Percentiles rank a stretch among this genome's conserved stretches.
These are phyloP conservation scores for Sebastolobus altivelis DNA, from an alignment of 2,797 vertebrate genomes.

Conservation along the genomic window DNA sequence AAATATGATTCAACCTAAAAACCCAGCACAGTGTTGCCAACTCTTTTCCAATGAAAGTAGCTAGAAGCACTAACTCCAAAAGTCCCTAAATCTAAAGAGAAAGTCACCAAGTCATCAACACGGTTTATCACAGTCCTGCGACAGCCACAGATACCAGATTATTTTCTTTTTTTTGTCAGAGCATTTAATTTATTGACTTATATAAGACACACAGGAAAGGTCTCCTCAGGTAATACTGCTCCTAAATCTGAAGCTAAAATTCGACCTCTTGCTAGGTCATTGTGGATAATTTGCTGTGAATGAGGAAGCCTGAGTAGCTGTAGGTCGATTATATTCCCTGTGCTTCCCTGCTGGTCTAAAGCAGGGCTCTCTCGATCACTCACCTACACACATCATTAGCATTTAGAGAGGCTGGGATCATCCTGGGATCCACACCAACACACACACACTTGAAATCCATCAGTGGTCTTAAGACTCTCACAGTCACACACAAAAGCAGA, in stretches of 20 bases:
- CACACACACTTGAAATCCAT: constrained; percentile 36
- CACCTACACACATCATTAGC: constrained; percentile 71
- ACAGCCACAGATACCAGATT: too few relatives aligned
- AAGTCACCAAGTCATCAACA: too few relatives aligned
- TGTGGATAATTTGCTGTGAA: constrained; percentile 30
- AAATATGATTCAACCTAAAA: too few relatives aligned
- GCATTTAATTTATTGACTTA: too few relatives aligned
- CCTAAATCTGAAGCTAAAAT: constrained; percentile 8
- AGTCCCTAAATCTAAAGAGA: too few relatives aligned
- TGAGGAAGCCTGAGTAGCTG: constrained; percentile 13
- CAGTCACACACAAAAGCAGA: constrained; percentile 42
- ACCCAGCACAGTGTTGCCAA: too few relatives aligned
- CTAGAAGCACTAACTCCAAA: too few relatives aligned
- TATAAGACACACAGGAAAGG: neutral
- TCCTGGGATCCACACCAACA: constrained; percentile 42
- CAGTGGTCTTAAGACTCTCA: constrained; percentile 28
- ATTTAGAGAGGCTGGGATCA: constrained; percentile 78
- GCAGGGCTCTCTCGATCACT: constrained; percentile 32
- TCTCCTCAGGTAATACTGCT: constrained; percentile 9
- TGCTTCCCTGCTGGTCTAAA: constrained; percentile 50
- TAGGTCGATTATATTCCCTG: constrained; percentile 23
- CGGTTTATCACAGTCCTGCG: too few relatives aligned
- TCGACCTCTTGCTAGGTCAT: constrained; percentile 13
- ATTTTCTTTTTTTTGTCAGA: too few relatives aligned
- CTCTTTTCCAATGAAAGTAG: too few relatives aligned